These are phyloP conservation scores for Gila robusta DNA, from an alignment of 2,797 vertebrate species.

Conservation along the genomic window DNA sequence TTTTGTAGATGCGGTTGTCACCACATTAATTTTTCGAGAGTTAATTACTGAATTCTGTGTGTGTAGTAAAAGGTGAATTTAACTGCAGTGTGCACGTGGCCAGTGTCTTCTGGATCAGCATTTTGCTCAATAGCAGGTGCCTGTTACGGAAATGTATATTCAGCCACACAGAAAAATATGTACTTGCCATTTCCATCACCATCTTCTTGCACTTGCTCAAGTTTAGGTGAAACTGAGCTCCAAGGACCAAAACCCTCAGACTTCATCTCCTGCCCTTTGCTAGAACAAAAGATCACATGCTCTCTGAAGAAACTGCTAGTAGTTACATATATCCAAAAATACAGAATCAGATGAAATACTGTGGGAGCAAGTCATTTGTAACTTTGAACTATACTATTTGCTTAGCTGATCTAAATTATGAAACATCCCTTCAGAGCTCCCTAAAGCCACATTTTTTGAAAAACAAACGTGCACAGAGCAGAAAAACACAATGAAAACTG, in stretches of 20 bases:
- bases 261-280: neutral
- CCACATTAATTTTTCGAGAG: neutral
- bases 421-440: neutral
- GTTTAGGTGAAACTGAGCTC: too few relatives aligned
- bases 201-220: neutral
- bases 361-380: neutral
- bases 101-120: neutral
- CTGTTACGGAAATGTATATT: neutral
- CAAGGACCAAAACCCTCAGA: neutral
- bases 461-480: neutral
- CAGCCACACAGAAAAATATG: neutral
- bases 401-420: neutral
- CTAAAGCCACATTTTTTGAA: neutral
- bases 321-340: neutral
- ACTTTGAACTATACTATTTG: neutral
- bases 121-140: neutral
- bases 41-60: neutral
- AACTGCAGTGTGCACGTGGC: neutral
- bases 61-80: neutral
- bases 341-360: neutral
- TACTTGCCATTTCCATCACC: neutral
- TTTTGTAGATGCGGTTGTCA: too few relatives aligned
- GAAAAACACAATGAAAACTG: neutral
- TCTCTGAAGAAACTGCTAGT: neutral
- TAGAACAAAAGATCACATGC: neutral